Percentiles rank a stretch among this genome's conserved stretches.
These are phyloP conservation scores for Ridgeia piscesae DNA, from an alignment of 1,140 invertebrate species.

Conservation along the genomic window DNA sequence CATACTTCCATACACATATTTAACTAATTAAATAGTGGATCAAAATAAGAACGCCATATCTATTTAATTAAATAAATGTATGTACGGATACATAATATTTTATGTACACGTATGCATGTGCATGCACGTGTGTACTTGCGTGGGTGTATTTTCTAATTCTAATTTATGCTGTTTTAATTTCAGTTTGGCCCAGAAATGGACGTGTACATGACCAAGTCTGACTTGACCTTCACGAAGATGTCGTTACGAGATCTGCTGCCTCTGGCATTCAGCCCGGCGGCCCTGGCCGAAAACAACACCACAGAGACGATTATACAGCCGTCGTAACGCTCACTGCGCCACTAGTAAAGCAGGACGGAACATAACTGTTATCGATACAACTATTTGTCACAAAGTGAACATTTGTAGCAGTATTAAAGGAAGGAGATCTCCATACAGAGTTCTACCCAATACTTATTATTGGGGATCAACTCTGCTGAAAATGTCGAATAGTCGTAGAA, in stretches of 20 bases:
- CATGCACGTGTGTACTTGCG: neutral
- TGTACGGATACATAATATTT: neutral
- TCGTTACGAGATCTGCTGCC: conserved; percentile 60
- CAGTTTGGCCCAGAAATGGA: conserved; percentile 46
- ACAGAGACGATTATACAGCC: neutral
- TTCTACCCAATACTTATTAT: too few relatives aligned
- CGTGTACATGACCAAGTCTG: conserved; percentile 62
- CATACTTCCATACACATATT: too few relatives aligned
- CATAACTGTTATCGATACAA: neutral
- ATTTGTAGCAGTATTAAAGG: neutral
- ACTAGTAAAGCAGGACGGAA: neutral
- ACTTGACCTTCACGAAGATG: conserved; percentile 51
- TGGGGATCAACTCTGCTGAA: too few relatives aligned
- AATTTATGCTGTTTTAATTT: conserved; percentile 10
- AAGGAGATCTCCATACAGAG: neutral
- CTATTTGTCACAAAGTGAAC: neutral
- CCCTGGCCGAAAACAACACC: conserved; percentile 17
- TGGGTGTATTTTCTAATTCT: neutral
- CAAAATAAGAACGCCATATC: neutral
- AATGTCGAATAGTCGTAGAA: too few relatives aligned
- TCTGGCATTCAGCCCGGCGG: conserved; percentile 56
- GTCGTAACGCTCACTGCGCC: neutral
- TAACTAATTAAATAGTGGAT: too few relatives aligned
- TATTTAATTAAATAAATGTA: neutral
- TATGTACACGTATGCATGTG: neutral